These are phyloP conservation scores for Diplazon laetatorius DNA, from an alignment of 2,888 invertebrate species.

Conservation along the genomic window DNA sequence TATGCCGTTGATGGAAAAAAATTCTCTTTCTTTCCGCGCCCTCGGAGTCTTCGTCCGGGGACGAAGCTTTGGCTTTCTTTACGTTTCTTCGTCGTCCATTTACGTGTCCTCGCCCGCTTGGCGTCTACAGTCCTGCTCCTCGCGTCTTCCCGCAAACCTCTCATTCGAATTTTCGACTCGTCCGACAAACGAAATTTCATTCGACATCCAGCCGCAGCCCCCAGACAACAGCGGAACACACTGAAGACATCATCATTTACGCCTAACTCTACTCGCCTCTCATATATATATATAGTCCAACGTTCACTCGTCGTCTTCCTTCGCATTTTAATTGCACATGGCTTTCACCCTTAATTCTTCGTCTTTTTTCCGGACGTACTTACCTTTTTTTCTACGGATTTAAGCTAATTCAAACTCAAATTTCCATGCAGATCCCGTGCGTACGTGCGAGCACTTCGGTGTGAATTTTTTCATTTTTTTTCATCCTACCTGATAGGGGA, in stretches of 20 bases:
- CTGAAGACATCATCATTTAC: slow-evolving; percentile 16
- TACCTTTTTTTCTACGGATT: slow-evolving; percentile 1
- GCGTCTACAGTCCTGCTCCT: too few relatives aligned
- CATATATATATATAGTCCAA: not conserved
- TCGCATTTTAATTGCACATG: slow-evolving; percentile 61
- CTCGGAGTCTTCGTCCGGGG: slow-evolving; percentile 38
- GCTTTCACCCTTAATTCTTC: not conserved
- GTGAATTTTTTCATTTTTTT: slow-evolving; percentile 49
- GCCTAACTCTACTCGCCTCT: slow-evolving; percentile 14
- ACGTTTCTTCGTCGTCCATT: slow-evolving; percentile 23
- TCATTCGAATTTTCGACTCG: slow-evolving; percentile 56
- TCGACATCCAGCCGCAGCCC: slow-evolving; percentile 34
- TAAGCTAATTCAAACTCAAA: slow-evolving; percentile 32
- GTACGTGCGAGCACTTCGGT: slow-evolving; percentile 16
- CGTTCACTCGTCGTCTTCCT: slow-evolving; percentile 35
- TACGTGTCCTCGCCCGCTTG: not conserved
- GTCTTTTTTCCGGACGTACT: slow-evolving; percentile 38
- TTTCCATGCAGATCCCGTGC: slow-evolving; percentile 5
- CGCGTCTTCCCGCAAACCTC: slow-evolving; percentile 16
- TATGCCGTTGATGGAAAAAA: slow-evolving; percentile 73
- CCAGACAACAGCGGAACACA: slow-evolving; percentile 9
- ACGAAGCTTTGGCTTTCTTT: slow-evolving; percentile 19
- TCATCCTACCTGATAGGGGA: slow-evolving; percentile 24
- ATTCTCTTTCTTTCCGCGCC: slow-evolving; percentile 62
- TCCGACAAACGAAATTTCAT: slow-evolving; percentile 58